Conservation (phyloP, 2,113 vertebrate species). For the Nicator chloris region DNA sequence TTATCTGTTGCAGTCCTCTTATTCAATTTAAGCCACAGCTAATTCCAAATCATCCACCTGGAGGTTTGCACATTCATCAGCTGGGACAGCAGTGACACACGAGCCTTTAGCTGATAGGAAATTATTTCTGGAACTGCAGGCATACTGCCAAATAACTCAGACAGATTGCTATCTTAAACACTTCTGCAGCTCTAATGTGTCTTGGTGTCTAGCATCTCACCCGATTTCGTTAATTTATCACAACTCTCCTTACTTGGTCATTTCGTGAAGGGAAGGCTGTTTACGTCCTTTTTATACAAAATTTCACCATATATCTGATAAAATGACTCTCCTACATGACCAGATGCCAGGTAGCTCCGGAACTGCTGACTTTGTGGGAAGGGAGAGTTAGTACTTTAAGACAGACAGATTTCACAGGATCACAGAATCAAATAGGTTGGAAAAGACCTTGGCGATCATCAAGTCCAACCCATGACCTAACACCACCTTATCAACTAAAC, state of each 20-base stretch:
- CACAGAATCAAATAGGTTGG: not conserved
- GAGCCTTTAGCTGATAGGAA: not conserved
- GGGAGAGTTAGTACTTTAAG: not conserved
- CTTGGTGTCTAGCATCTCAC: not conserved
- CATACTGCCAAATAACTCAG: not conserved
- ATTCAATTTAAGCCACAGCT: not conserved
- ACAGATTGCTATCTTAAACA: not conserved
- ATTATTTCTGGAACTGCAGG: slow-evolving; percentile 12
- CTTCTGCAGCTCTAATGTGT: not conserved
- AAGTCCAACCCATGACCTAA: not conserved
- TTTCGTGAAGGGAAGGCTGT: not conserved
- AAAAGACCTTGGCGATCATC: not conserved
- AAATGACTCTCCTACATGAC: not conserved
- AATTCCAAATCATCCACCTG: slow-evolving; percentile 2
- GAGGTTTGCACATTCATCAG: not conserved
- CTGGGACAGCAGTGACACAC: not conserved
- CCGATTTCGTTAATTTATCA: not conserved
- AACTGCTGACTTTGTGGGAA: not conserved
- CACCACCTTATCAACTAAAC: not conserved
- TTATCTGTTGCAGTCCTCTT: not conserved
- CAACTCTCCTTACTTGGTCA: not conserved
- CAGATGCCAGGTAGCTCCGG: not conserved
- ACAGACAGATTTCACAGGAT: not conserved
- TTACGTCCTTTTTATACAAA: not conserved
- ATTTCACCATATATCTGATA: not conserved